Evolutionary conservation across 2,797 vertebrate genomes (phyloP).

Genomic region (Vespertilio murinus): DNA sequence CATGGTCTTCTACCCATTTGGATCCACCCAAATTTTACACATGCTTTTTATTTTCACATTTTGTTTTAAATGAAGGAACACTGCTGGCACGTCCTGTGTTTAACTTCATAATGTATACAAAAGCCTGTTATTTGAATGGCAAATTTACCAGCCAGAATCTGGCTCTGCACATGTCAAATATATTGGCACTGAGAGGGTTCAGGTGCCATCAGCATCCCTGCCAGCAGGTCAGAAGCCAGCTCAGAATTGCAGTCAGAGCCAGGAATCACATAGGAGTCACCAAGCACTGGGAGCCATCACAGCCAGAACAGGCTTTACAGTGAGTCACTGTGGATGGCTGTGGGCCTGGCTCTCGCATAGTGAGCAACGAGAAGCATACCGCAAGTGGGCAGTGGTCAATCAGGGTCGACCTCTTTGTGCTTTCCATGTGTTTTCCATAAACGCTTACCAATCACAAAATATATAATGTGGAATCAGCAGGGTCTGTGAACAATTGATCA

Average conservation of each 20-base stretch:
- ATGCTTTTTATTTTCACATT: background rate
- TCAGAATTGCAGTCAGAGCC: background rate
- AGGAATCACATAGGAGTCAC: background rate
- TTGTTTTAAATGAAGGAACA: conserved; percentile 22
- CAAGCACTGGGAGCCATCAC: background rate
- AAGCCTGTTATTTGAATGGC: conserved; percentile 42
- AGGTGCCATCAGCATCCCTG: background rate
- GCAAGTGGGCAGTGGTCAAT: too few relatives aligned
- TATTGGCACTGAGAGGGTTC: background rate
- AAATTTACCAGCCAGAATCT: conserved; percentile 28
- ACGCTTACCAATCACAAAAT: background rate
- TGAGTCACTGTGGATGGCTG: background rate
- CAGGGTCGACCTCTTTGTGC: background rate
- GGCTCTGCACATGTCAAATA: background rate
- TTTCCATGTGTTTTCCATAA: background rate
- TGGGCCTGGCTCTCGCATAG: accelerated
- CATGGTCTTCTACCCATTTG: background rate
- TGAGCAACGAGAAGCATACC: background rate
- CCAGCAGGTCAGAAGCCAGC: background rate
- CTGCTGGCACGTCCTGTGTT: background rate
- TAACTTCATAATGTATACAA: conserved; percentile 49
- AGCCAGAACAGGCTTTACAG: background rate
- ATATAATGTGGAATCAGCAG: background rate
- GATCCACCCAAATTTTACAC: background rate
- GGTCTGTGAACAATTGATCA: background rate